Base-by-base conservation (phyloP, 2,888 invertebrate genomes). In the Onthophagus sagittarius region DNA sequence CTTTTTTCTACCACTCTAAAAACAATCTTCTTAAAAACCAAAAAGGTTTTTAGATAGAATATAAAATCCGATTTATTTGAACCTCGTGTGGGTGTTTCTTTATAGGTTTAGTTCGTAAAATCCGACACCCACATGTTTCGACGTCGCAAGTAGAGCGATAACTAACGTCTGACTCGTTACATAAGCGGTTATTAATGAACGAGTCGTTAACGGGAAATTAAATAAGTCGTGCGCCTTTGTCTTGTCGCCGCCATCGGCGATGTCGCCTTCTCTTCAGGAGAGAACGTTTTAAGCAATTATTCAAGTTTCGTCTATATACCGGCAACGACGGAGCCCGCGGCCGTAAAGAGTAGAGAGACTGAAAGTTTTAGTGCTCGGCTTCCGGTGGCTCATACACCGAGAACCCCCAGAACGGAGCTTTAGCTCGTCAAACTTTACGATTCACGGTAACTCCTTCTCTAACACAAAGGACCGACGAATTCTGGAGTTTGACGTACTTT, bases 361-460 rank as follows among this genome's bases (percentile, higher is more conserved):
- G 67, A 67, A 67, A 67, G 67, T 67, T 67, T 67, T 67, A 67
- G 67, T 67, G 32, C 67, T 67, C 67, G 67, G 31, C 31, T 32
- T n/a, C 23, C n/a, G 7, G 67, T n/a, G 23, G 67, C 67, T 67
- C 67, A 67, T 67, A 67, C 32, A 15, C 64, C 63, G 14, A 63
- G 63, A 14, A 64, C 15, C 13, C n/a, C 14, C 23, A 9, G 67
- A 23, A n/a, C 67, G 23, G 39, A 67, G 67, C 67, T 67, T n/a
- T 67, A 23, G 23, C 67, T 32, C 32, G 67, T 67, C 67, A 67
- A 67, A 67, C 67, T 67, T 67, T 67, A 67, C 67, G 67, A 32
- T 32, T 31, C 32, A 67, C 67, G 9, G 67, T 67, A 67, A 67
- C 67, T 67, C 67, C 67, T 32, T 6, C 23, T 23, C 31, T 67